These are phyloP conservation scores for Bucco capensis DNA, from an alignment of 2,113 vertebrate species.

Conservation along the genomic window DNA sequence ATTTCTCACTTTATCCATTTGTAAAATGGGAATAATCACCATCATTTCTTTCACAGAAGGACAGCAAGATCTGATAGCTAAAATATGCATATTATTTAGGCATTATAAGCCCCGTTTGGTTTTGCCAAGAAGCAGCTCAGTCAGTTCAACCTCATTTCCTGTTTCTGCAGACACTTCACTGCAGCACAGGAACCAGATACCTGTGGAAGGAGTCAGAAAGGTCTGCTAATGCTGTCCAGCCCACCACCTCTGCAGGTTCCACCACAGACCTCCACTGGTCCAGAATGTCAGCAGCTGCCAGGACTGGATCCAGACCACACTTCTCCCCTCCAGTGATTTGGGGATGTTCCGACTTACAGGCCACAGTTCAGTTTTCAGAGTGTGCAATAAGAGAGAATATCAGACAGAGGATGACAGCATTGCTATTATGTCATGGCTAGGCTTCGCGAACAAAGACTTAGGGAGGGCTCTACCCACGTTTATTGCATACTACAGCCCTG, in stretches of 20 bases:
- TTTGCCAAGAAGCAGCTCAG: neutral
- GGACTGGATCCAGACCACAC: neutral
- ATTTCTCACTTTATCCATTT: neutral
- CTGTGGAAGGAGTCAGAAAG: neutral
- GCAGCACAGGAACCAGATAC: neutral
- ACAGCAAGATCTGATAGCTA: neutral
- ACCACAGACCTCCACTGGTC: neutral
- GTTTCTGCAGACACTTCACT: neutral
- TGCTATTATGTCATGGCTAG: neutral
- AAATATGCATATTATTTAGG: neutral
- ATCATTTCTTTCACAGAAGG: rapidly evolving
- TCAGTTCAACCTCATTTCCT: neutral
- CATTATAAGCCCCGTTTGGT: neutral
- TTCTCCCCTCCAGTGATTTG: neutral
- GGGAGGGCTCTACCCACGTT: too few species aligned
- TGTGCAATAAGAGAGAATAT: neutral
- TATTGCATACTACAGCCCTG: neutral
- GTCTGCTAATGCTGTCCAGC: neutral
- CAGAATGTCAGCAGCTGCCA: neutral
- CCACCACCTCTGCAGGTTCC: neutral
- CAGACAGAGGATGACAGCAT: neutral
- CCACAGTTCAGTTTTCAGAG: neutral
- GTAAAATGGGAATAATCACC: neutral
- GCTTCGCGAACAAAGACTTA: too few species aligned
- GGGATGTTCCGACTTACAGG: neutral